Evolutionary conservation across 2,888 invertebrate genomes (phyloP), one percentile per base, ranked within the genome.

Genomic region (Xylocampa areola): DNA sequence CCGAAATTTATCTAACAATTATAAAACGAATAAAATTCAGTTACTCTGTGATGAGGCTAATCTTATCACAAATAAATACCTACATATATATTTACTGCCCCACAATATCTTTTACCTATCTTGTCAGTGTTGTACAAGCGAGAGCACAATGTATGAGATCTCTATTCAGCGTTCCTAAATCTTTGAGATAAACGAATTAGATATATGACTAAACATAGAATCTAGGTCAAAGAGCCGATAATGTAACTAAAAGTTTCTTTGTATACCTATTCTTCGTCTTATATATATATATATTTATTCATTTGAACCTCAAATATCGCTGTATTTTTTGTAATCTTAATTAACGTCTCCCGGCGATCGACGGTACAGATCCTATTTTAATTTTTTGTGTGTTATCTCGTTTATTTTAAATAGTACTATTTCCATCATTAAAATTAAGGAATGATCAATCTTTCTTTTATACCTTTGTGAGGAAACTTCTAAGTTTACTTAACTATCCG

Each of bases 31-130:
- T 11, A 11, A 40, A 29, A 11, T 45, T 40, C 14, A 47, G 19
- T 43, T 16, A 21, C 6, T 37, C 7, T 10, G 48, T 21, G 19
- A 27, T 27, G 35, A 25, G 39, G 17, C 43, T 57, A 44, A 44
- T 51, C 44, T 54, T 62, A 66, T 66, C 40, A 16, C 16, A 8
- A 51, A 32, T 23, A 33, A n/a, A 16, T 51, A 54, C 48, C 60
- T 43, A 44, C 50, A 17, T 33, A 41, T 41, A 25, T 25, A 25
- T 25, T 7, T 25, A 25, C 8, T 25, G 25, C 16, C n/a, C 4
- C n/a, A 29, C 11, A 19, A n/a, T 36, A 21, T 36, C 10, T 30
- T 17, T 8, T 21, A 23, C 16, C 33, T 17, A 44, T n/a, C 44
- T 40, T 19, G 30, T 54, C 16, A 17, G 7, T 33, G 25, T 44